Evolutionary conservation across 1,140 invertebrate species (phyloP).

Genomic region (Prorops nasuta): DNA sequence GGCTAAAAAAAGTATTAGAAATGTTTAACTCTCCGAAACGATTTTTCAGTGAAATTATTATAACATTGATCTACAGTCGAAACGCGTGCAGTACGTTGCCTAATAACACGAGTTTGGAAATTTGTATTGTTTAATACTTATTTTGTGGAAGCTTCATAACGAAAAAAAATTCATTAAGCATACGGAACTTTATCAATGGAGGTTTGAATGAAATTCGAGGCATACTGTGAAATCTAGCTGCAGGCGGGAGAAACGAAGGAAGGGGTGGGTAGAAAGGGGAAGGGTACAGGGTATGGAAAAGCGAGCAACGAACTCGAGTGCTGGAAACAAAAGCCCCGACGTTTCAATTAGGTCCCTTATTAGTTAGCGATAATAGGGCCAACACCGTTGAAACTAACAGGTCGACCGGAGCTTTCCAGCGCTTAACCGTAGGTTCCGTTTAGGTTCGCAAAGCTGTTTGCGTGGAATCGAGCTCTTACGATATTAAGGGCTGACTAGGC

Average conservation of each 20-base stretch:
- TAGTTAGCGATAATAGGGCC: conserved; percentile 54
- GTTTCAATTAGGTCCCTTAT: conserved; percentile 56
- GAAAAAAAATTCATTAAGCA: neutral
- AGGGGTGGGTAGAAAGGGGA: no score
- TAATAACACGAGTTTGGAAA: no score
- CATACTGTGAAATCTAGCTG: no score
- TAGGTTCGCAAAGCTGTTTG: conserved; percentile 47
- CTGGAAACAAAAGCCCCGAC: conserved; percentile 47
- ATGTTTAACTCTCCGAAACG: no score
- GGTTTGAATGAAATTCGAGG: neutral
- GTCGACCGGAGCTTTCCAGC: conserved; percentile 40
- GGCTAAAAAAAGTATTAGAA: no score
- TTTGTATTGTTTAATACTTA: no score
- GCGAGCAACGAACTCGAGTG: conserved; percentile 20
- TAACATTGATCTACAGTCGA: no score
- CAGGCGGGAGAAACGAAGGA: no score
- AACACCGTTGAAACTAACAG: conserved; percentile 15
- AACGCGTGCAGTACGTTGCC: no score
- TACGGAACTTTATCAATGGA: neutral
- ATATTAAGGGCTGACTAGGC: conserved; percentile 55
- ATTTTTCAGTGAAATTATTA: no score
- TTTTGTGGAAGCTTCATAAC: neutral
- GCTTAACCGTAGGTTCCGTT: conserved; percentile 47
- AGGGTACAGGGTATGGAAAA: no score
- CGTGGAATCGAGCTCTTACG: conserved; percentile 50